These are phyloP conservation scores for Myotis pilosus DNA, from an alignment of 2,797 vertebrate genomes.

Conservation along the genomic window DNA sequence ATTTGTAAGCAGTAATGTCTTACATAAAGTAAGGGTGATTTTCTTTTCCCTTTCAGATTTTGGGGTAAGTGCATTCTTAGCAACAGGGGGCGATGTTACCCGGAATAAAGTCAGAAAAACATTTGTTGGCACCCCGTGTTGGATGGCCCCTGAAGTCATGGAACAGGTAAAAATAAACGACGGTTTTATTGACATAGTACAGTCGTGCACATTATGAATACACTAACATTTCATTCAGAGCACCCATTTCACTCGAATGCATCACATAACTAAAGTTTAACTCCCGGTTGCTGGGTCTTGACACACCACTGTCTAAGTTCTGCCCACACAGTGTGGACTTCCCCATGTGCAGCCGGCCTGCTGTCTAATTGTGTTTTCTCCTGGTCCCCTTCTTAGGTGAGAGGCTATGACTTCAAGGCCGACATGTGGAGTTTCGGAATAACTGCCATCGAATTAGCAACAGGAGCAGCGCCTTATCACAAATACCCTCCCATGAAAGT, in stretches of 20 bases:
- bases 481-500: slow-evolving; percentile 99
- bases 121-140: slow-evolving; percentile 98
- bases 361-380: slow-evolving; percentile 49
- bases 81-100: slow-evolving; percentile 96
- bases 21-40: slow-evolving; percentile 24
- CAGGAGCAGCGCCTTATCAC: slow-evolving; percentile 97
- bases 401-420: slow-evolving; percentile 99
- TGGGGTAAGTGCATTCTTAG: slow-evolving; percentile 96
- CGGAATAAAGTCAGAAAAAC: slow-evolving; percentile 99
- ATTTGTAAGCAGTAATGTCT: neutral
- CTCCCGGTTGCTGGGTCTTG: neutral
- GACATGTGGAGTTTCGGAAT: slow-evolving; percentile 99
- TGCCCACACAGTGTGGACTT: neutral
- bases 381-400: slow-evolving; percentile 87
- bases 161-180: slow-evolving; percentile 90
- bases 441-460: slow-evolving; percentile 97
- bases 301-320: neutral
- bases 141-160: slow-evolving; percentile 99
- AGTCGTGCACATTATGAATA: neutral
- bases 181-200: neutral
- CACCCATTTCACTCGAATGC: neutral
- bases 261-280: neutral
- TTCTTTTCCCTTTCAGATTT: slow-evolving; percentile 89
- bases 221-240: neutral
- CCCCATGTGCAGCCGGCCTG: neutral